Evolutionary conservation across 1,140 invertebrate species (phyloP).

Genomic region (Zaprionus nigranus): DNA sequence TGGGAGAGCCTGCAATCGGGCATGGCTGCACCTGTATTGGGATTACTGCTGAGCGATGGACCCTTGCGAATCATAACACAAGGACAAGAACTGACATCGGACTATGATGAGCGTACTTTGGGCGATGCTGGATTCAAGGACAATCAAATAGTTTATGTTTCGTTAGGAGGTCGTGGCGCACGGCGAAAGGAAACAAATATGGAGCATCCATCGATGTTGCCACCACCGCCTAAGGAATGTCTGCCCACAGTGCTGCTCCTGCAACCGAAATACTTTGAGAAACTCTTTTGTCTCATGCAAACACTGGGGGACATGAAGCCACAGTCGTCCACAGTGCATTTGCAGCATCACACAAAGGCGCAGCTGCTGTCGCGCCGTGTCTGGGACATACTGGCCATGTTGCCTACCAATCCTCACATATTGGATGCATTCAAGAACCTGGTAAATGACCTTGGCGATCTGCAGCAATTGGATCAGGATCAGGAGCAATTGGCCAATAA

Average conservation of each 20-base stretch:
- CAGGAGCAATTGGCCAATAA: conserved; percentile 68
- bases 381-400: conserved; percentile 96
- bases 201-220: conserved; percentile 91
- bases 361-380: conserved; percentile 94
- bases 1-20: conserved; percentile 83
- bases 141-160: conserved; percentile 94
- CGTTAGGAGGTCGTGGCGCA: conserved; percentile 91
- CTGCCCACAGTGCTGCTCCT: conserved; percentile 94
- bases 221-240: conserved; percentile 91
- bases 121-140: conserved; percentile 97
- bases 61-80: conserved; percentile 96
- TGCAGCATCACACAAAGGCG: conserved; percentile 94
- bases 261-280: conserved; percentile 94
- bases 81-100: conserved; percentile 96
- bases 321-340: conserved; percentile 87
- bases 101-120: conserved; percentile 95
- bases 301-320: conserved; percentile 94
- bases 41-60: conserved; percentile 90
- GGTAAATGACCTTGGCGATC: conserved; percentile 84
- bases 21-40: conserved; percentile 84
- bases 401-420: conserved; percentile 94
- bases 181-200: conserved; percentile 88
- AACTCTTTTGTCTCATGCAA: conserved; percentile 95
- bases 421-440: conserved; percentile 93
- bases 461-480: conserved; percentile 55